Conservation (phyloP, 2,113 vertebrate species). For the Electrona antarctica region DNA sequence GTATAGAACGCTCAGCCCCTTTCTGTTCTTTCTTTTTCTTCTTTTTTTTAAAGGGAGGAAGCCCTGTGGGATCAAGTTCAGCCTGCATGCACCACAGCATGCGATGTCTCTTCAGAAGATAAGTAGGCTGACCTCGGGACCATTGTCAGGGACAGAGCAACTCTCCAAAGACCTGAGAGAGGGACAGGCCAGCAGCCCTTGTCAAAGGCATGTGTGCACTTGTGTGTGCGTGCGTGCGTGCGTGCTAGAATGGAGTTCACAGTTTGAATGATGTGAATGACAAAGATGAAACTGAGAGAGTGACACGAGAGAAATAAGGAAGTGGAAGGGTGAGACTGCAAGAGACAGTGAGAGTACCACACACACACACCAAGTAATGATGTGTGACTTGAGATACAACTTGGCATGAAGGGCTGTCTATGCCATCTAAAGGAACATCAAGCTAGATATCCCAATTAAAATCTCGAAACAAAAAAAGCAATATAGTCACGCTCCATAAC, state of each 20-base stretch:
- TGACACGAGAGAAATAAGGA: slow-evolving; percentile 13
- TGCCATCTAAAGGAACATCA: too few species aligned
- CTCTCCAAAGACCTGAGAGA: slow-evolving; percentile 33
- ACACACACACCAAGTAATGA: too few species aligned
- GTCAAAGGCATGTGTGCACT: not conserved
- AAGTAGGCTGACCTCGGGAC: slow-evolving; percentile 40
- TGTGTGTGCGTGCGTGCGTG: slow-evolving; percentile 24
- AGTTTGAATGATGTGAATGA: slow-evolving; percentile 69
- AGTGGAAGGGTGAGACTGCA: not conserved
- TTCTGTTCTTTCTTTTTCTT: too few species aligned
- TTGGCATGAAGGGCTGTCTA: too few species aligned
- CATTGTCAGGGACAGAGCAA: slow-evolving; percentile 55
- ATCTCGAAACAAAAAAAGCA: too few species aligned
- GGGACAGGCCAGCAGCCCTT: slow-evolving; percentile 34
- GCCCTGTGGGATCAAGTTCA: too few species aligned
- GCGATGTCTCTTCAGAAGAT: slow-evolving; percentile 1
- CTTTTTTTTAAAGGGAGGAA: too few species aligned
- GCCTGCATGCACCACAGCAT: too few species aligned
- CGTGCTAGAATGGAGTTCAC: slow-evolving; percentile 45
- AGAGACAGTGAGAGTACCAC: not conserved
- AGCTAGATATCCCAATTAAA: too few species aligned
- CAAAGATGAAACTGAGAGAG: slow-evolving; percentile 54
- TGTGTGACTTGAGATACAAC: too few species aligned
- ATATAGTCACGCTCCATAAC: too few species aligned
- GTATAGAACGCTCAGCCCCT: too few species aligned